These are phyloP conservation scores for Tillus elongatus DNA, from an alignment of 2,888 invertebrate species.

Conservation along the genomic window DNA sequence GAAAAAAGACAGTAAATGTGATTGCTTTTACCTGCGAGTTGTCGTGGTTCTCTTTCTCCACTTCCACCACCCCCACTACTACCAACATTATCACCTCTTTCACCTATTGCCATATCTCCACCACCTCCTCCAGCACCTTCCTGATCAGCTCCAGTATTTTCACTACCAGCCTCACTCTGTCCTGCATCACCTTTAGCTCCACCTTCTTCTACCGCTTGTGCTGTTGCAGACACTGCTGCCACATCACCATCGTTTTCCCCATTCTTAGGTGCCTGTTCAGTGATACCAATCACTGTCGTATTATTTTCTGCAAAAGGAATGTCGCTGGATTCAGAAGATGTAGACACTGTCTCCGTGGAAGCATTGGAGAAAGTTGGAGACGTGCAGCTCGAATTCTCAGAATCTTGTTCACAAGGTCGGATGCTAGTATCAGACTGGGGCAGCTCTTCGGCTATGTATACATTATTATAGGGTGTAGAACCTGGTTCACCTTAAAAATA, in stretches of 20 bases:
- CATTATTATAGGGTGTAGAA: constrained; percentile 41
- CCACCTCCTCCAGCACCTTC: neutral
- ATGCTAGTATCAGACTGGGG: constrained; percentile 24
- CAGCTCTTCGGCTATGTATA: constrained; percentile 34
- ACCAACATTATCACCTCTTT: constrained; percentile 5
- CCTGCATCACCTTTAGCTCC: neutral
- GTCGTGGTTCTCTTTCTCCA: too few relatives aligned
- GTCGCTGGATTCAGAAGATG: constrained; percentile 20
- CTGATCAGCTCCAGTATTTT: too few relatives aligned
- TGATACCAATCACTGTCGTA: neutral
- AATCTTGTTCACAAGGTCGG: constrained; percentile 28
- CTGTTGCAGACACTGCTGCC: neutral
- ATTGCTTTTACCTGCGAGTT: neutral
- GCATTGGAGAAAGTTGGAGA: constrained; percentile 25
- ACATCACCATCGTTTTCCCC: constrained; percentile 19
- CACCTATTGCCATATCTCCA: too few relatives aligned
- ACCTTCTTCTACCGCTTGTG: too few relatives aligned
- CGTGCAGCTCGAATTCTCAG: constrained; percentile 20
- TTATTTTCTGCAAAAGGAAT: constrained; percentile 5
- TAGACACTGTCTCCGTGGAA: constrained; percentile 20
- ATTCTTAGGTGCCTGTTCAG: neutral
- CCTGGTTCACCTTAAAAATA: constrained; percentile 34
- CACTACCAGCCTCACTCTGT: too few relatives aligned
- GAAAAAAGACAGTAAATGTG: neutral
- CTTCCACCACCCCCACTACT: constrained; percentile 3